Base-by-base conservation (phyloP, 2,113 vertebrate genomes). In the Salvelinus namaycush region DNA sequence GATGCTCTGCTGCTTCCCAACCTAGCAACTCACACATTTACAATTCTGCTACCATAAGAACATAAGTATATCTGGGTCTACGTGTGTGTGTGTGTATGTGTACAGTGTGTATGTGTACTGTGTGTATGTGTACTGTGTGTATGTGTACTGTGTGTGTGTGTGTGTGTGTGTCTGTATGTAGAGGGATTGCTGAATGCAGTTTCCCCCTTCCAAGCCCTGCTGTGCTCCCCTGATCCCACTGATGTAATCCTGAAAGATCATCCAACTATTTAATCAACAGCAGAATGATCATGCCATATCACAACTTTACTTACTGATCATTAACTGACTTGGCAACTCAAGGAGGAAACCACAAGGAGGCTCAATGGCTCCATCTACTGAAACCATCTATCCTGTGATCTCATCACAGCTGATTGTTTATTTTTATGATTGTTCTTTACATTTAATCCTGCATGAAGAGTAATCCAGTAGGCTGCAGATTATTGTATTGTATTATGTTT, bases 281-380 rank as follows among this genome's bases (percentile, higher is more conserved):
- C 16, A 18, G 51, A 54, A 14, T 4, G 16, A 54, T 54, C 11
- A 9, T 44, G 39, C 39, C 39, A 44, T 44, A 44, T 44, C 39
- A 44, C 39, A 44, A 44, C 39, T 44, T 44, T 12, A 12, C 39
- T 44, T 44, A 44, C 9, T 44, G 39, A 44, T 44, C 39, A 44
- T 9, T 9, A 9, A 12, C 39, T 54, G 4, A 54, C 49, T 54
- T 54, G 49, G 49, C 49, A 54, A 54, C 51, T 54, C 51, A 54
- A 54, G 16, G 39, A 44, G 39, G 39, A 13, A 65, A 6, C 12
- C 67, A 68, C 14, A 22, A 1, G 16, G n/a, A 73, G 73, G 78
- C 27, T 68, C 2, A 68, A 74, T 66, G 78, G 78, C 59, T 66
- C 80, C 80, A 80, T 54, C 83, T 85, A 51, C 48, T 80, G 83